phyloP scores from a whole-genome alignment of 2,113 vertebrate species.

The Elephantulus edwardii region DNA sequence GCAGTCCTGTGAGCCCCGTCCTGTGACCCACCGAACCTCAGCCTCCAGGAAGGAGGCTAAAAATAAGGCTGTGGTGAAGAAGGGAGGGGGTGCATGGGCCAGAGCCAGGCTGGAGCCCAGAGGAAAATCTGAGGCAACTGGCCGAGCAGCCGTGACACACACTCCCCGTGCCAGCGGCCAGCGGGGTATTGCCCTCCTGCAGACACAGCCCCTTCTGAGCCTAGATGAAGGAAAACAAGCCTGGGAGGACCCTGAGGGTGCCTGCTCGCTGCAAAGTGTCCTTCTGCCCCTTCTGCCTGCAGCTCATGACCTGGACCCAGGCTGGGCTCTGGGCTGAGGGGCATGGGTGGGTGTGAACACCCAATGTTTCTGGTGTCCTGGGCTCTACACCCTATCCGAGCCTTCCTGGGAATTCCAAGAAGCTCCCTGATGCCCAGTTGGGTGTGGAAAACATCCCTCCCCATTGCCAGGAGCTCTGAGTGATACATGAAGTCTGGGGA shows the following conservation, averaged over 20 bases:
- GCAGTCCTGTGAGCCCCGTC: slow-evolving; percentile 64
- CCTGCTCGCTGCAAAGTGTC: background rate
- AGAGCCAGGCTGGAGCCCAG: slow-evolving; percentile 48
- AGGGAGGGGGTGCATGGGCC: slow-evolving; percentile 40
- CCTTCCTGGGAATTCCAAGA: background rate
- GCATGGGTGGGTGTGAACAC: too few species aligned
- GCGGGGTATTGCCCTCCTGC: background rate
- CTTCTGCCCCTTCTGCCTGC: background rate
- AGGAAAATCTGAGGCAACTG: slow-evolving; percentile 69
- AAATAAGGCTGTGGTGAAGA: slow-evolving; percentile 74
- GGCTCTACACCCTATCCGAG: background rate
- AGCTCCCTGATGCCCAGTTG: background rate
- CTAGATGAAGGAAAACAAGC: slow-evolving; percentile 1
- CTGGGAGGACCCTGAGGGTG: background rate
- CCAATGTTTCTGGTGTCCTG: background rate
- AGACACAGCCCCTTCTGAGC: background rate
- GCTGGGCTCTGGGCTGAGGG: accelerated
- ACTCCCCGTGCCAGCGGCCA: slow-evolving; percentile 56
- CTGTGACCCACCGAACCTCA: slow-evolving; percentile 76
- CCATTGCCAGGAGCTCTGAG: background rate
- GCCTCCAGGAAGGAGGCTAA: slow-evolving; percentile 76
- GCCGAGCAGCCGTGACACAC: slow-evolving; percentile 61
- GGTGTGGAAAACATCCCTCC: background rate
- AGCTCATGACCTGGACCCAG: background rate
- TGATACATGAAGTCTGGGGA: background rate